Conservation (phyloP, 2,888 invertebrate genomes). For the Dasypolia templi region DNA sequence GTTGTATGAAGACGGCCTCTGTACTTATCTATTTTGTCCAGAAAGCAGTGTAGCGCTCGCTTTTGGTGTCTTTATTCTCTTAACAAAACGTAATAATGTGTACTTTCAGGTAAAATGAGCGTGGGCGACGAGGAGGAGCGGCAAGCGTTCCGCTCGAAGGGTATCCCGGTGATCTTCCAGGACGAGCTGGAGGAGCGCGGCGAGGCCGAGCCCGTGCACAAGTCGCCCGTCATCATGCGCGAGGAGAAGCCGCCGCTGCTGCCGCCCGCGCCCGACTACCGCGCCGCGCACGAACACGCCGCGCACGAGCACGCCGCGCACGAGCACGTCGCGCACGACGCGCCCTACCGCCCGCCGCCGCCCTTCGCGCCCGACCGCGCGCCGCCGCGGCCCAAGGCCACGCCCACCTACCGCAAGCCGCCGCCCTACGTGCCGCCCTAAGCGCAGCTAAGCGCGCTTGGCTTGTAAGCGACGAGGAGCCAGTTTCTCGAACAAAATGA, state of each 20-base stretch:
- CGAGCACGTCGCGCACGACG: constrained; percentile 74
- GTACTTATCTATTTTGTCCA: constrained; percentile 20
- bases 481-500: neutral
- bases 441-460: constrained; percentile 94
- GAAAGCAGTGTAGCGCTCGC: constrained; percentile 38
- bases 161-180: constrained; percentile 98
- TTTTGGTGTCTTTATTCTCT: neutral
- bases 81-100: constrained; percentile 30
- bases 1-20: neutral
- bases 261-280: constrained; percentile 94
- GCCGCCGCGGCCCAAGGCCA: constrained; percentile 95
- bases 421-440: constrained; percentile 99
- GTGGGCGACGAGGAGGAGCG: constrained; percentile 94
- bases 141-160: constrained; percentile 95
- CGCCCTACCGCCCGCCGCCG: constrained; percentile 97
- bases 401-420: constrained; percentile 98
- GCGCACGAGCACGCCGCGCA: no score
- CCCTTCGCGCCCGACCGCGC: constrained; percentile 95
- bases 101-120: constrained; percentile 92
- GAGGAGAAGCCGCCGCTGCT: constrained; percentile 98
- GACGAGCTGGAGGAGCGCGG: constrained; percentile 98
- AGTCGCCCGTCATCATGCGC: constrained; percentile 97
- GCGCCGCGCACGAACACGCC: constrained; percentile 61
- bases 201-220: constrained; percentile 95
- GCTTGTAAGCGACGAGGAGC: constrained; percentile 75